These are phyloP conservation scores for Drosophila ogumai DNA, from an alignment of 1,140 invertebrate species.

Conservation along the genomic window DNA sequence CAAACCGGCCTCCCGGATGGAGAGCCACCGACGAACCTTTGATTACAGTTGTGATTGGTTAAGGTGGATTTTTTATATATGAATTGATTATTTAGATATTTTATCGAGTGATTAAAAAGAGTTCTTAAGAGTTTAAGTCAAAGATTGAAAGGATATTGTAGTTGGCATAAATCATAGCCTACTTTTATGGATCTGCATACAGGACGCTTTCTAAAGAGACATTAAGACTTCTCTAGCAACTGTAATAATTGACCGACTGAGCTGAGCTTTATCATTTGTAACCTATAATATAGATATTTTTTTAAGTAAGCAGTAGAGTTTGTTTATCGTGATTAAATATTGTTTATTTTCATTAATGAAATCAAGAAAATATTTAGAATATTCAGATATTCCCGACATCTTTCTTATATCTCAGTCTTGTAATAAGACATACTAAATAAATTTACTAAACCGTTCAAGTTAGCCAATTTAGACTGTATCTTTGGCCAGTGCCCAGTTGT, in stretches of 20 bases:
- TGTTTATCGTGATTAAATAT: neutral
- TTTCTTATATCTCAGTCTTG: neutral
- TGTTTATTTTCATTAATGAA: no score
- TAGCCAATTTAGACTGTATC: constrained; percentile 18
- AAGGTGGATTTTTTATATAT: no score
- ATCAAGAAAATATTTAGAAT: neutral
- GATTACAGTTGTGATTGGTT: constrained; percentile 5
- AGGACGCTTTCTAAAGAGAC: neutral
- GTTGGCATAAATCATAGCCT: neutral
- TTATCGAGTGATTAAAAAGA: neutral
- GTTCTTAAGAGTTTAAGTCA: neutral
- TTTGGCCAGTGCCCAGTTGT: constrained; percentile 29
- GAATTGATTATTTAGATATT: no score
- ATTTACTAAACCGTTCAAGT: neutral
- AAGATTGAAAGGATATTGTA: neutral
- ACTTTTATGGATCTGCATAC: neutral
- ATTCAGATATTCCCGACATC: rapidly evolving
- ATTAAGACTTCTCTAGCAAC: no score
- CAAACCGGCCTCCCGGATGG: constrained; percentile 52
- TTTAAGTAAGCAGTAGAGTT: no score
- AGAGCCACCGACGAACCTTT: constrained; percentile 12
- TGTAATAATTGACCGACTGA: neutral
- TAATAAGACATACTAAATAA: neutral
- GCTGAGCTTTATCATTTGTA: no score
- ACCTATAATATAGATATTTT: neutral